Evolutionary conservation across 2,888 invertebrate genomes (phyloP).

Genomic region (Sphaerophoria rueppellii): DNA sequence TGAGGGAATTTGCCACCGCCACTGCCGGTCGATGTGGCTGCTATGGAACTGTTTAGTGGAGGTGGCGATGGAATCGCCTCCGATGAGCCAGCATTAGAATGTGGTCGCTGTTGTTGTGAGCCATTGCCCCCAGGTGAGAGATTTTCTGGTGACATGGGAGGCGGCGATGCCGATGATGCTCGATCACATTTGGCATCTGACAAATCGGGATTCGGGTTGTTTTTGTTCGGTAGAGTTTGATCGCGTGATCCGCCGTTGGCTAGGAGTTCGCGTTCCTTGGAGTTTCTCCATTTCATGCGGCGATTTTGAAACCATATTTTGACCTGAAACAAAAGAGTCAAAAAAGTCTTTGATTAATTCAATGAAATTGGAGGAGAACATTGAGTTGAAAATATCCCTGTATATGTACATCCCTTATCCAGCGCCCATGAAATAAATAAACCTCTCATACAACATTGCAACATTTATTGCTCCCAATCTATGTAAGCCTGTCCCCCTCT

Average conservation of each 20-base stretch:
- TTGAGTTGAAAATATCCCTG: not conserved
- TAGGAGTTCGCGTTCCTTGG: conserved; percentile 96
- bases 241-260: conserved; percentile 97
- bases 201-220: conserved; percentile 97
- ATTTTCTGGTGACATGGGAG: conserved; percentile 79
- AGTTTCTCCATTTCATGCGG: conserved; percentile 99
- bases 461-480: conserved; percentile 43
- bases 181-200: conserved; percentile 94
- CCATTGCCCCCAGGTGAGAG: conserved; percentile 76
- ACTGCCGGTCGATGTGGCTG: not conserved
- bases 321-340: conserved; percentile 82
- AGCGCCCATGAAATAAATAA: too few relatives aligned
- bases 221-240: conserved; percentile 97
- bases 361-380: not conserved
- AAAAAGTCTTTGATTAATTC: too few relatives aligned
- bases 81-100: conserved; percentile 74
- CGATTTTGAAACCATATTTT: conserved; percentile 96
- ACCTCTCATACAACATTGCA: not conserved
- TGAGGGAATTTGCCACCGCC: conserved; percentile 69
- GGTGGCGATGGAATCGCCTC: conserved; percentile 75
- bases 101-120: conserved; percentile 75
- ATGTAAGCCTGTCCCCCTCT: not conserved
- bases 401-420: too few relatives aligned
- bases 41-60: conserved; percentile 58
- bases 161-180: conserved; percentile 85